A percentile compares a stretch with the other conserved stretches of the same genome.
These are phyloP conservation scores for Prenolepis imparis DNA, from an alignment of 2,888 invertebrate species.

Conservation along the genomic window DNA sequence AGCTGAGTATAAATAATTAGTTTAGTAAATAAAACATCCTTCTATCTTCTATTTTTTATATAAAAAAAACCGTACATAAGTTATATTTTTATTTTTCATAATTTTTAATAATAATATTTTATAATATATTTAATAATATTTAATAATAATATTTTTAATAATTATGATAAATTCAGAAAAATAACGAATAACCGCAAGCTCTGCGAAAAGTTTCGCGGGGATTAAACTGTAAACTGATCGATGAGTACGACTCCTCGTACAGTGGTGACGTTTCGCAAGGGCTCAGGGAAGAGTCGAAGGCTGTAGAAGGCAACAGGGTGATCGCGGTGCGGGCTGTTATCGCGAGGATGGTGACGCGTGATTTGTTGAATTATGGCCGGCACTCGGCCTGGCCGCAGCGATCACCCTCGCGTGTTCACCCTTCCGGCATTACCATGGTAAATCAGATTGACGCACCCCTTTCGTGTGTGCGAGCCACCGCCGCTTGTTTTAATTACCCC, in stretches of 20 bases:
- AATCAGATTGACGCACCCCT: conserved; percentile 70
- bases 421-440: conserved; percentile 71
- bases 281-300: background rate
- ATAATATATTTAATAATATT: too few relatives aligned
- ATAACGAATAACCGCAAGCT: background rate
- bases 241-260: background rate
- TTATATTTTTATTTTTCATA: too few relatives aligned
- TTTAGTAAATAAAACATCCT: background rate
- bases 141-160: too few relatives aligned
- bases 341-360: conserved; percentile 68
- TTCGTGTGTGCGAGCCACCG: conserved; percentile 46
- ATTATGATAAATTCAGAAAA: background rate
- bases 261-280: background rate
- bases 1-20: background rate
- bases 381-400: conserved; percentile 59
- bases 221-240: background rate
- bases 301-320: conserved; percentile 33
- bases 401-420: conserved; percentile 67
- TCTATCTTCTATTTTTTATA: background rate
- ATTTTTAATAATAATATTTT: too few relatives aligned
- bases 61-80: too few relatives aligned
- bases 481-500: conserved; percentile 70
- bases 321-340: conserved; percentile 58
- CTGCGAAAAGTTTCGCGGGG: background rate
- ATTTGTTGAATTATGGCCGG: conserved; percentile 76